Base-by-base conservation (phyloP, 2,113 vertebrate genomes). In the Hymenochirus boettgeri region DNA sequence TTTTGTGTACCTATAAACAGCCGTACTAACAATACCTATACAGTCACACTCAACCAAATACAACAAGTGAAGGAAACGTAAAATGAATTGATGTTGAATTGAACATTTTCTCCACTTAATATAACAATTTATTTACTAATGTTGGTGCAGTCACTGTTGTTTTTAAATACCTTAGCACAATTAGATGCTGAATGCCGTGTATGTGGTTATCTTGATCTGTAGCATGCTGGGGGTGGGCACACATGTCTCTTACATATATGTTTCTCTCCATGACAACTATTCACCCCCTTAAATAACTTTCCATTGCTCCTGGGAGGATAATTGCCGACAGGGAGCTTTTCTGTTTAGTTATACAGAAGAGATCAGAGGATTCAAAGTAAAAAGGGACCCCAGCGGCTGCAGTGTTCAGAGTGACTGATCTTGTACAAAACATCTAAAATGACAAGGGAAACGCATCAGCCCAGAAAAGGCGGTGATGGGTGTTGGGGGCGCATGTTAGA, bases 351-450 rank as follows among this genome's bases (percentile, higher is more conserved):
- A 60, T 57, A 69, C 47, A 53, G 37, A 59, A 18, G 46, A 60
- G 65, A 69, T 69, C 65, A 69, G 56, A 69, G 65, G 65, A 60
- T 60, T 69, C 45, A 18, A 52, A 69, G 56, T 69, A 60, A 60
- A 60, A 69, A 69, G 56, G 48, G 53, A 42, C 25, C 55, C 65
- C 55, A 29, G 57, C 46, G 46, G 65, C 56, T 29, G n/a, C 35
- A 60, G 10, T 52, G 57, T 59, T 69, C 65, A 53, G 65, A 69
- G 26, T 69, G 65, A 69, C 56, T 69, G 65, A 60, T 69, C 55
- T 60, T 15, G 15, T 53, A 69, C 55, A 69, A 69, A 59, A 69
- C 56, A 60, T 60, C 56, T 17, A 46, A 60, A 48, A 60, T 53
- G 65, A 69, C 65, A 31, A 69, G 54, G 25, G 46, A 58, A 42